Conservation (phyloP, 2,113 vertebrate species). For the Spilogale gracilis region DNA sequence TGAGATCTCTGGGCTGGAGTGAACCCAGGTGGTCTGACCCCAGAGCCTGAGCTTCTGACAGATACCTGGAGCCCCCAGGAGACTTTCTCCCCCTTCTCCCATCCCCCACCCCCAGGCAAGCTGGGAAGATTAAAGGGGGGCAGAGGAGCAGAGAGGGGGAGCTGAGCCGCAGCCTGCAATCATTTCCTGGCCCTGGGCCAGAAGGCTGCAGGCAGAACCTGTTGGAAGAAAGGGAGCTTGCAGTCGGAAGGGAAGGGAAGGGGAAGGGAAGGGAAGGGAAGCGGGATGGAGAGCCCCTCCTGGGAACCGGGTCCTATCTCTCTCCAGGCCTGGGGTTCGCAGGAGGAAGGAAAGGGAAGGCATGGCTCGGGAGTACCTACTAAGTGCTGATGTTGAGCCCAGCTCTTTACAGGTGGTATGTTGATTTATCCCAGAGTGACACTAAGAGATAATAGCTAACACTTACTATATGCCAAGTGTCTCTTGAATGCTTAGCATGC, state of each 20-base stretch:
- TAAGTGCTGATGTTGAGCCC: background rate
- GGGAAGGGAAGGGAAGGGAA: too few species aligned
- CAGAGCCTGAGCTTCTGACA: background rate
- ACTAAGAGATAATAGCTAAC: background rate
- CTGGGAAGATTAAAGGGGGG: background rate
- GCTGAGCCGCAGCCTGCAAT: background rate
- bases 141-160: background rate
- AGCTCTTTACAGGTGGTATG: background rate
- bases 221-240: background rate
- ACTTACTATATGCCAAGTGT: background rate
- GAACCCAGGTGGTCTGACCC: background rate
- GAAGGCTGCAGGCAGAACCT: background rate
- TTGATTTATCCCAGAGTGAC: background rate
- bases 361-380: background rate
- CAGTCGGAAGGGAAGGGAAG: background rate
- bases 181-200: slow-evolving; percentile 55
- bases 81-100: background rate
- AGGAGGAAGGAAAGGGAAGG: background rate
- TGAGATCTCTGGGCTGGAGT: background rate
- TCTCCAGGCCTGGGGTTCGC: background rate
- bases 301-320: background rate
- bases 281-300: background rate
- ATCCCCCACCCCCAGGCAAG: background rate
- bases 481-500: background rate
- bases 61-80: background rate